Conservation (phyloP, 2,797 vertebrate genomes). For the Pempheris klunzingeri region DNA sequence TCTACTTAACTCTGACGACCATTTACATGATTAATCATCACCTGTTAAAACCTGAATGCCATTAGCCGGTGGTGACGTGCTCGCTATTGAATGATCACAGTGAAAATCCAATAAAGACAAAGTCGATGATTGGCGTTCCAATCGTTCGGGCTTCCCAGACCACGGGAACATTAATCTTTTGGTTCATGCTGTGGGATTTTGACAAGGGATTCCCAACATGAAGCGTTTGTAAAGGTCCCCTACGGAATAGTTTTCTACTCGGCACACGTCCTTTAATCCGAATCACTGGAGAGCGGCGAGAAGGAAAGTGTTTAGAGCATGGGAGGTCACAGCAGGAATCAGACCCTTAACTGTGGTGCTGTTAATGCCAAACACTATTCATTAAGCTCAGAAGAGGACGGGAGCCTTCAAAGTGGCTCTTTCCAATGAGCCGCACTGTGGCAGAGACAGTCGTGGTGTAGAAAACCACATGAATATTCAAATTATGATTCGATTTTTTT, state of each 20-base stretch:
- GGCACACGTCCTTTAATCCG: slow-evolving; percentile 22
- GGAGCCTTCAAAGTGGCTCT: neutral
- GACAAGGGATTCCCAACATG: slow-evolving; percentile 25
- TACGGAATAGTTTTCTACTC: neutral
- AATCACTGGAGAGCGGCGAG: slow-evolving; percentile 10
- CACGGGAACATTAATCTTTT: slow-evolving; percentile 28
- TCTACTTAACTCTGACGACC: neutral
- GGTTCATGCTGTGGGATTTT: slow-evolving; percentile 39
- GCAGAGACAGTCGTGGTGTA: neutral
- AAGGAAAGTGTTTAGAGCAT: slow-evolving; percentile 23
- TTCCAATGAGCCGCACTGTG: neutral
- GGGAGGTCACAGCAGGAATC: slow-evolving; percentile 50
- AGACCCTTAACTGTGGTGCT: slow-evolving; percentile 24
- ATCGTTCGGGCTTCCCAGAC: slow-evolving; percentile 3
- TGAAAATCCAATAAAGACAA: slow-evolving; percentile 20
- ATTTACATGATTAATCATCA: slow-evolving; percentile 2
- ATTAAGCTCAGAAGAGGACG: slow-evolving; percentile 2
- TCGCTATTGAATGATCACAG: slow-evolving; percentile 4
- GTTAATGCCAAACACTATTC: neutral
- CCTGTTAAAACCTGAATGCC: neutral
- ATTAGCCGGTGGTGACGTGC: slow-evolving; percentile 7
- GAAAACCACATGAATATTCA: neutral
- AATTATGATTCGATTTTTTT: neutral
- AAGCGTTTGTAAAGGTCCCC: slow-evolving; percentile 28
- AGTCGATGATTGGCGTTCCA: slow-evolving; percentile 34